phyloP scores from a whole-genome alignment of 1,140 invertebrate genomes.

The Neotoxoptera formosana region DNA sequence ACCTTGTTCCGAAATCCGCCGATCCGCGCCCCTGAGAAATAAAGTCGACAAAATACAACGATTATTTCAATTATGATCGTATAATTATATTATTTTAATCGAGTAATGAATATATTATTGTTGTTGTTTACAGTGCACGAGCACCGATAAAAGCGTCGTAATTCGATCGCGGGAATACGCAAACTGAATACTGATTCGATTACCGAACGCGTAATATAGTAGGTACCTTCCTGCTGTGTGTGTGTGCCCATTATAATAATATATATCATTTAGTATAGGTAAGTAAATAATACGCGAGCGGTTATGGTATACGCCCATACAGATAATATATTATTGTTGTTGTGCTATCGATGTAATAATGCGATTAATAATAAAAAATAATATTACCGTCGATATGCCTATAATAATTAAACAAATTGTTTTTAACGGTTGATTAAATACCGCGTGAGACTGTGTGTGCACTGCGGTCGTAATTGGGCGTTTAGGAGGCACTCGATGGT shows the following conservation, averaged over 20 bases:
- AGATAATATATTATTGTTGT: neutral
- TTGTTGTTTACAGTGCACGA: neutral
- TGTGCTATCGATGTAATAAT: neutral
- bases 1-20: neutral
- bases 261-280: neutral
- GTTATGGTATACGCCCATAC: neutral
- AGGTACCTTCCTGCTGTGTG: neutral
- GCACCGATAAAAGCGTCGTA: neutral
- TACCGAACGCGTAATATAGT: neutral
- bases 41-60: neutral
- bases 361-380: neutral
- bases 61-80: neutral
- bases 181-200: constrained; percentile 7
- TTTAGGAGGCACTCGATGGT: neutral
- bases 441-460: neutral
- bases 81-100: neutral
- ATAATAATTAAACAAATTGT: neutral
- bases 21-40: neutral
- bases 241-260: neutral
- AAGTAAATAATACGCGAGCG: neutral
- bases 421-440: constrained; percentile 52
- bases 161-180: neutral
- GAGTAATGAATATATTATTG: neutral
- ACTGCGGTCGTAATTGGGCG: neutral
- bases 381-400: constrained; percentile 9